Conservation (phyloP, 2,113 vertebrate genomes). For the Oncorhynchus kisutch region DNA sequence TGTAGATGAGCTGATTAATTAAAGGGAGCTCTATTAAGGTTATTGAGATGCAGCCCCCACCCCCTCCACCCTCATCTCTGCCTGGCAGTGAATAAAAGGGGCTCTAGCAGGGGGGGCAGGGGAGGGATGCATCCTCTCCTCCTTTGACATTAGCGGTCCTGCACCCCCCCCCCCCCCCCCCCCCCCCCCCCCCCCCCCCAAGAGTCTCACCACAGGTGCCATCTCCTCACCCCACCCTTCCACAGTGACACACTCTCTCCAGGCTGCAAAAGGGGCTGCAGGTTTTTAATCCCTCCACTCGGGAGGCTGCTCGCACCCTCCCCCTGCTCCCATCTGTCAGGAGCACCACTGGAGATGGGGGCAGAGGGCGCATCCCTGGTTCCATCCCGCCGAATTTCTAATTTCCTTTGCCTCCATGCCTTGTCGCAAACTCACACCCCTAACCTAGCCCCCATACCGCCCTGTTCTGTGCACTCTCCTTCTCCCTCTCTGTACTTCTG, state of each 20-base stretch:
- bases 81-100: conserved; percentile 52
- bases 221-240: conserved; percentile 56
- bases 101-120: conserved; percentile 36
- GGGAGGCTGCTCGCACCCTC: conserved; percentile 14
- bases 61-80: conserved; percentile 32
- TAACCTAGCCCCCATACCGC: conserved; percentile 63
- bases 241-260: conserved; percentile 53
- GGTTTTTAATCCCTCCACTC: conserved; percentile 62
- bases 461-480: conserved; percentile 26
- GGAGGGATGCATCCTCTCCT: conserved; percentile 56
- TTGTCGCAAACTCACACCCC: conserved; percentile 76
- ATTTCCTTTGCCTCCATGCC: conserved; percentile 74
- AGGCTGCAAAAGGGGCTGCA: conserved; percentile 61
- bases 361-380: conserved; percentile 64
- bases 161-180: conserved; percentile 42
- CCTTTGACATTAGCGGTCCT: conserved; percentile 63
- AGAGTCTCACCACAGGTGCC: conserved; percentile 60
- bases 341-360: conserved; percentile 57
- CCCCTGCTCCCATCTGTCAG: conserved; percentile 76
- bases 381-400: conserved; percentile 75
- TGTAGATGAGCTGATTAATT: conserved; percentile 78
- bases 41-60: conserved; percentile 60
- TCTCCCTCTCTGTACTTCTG: conserved; percentile 23
- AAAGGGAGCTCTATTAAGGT: conserved; percentile 74
- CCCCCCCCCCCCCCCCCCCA: conserved; percentile 32